Evolutionary conservation across 2,797 vertebrate species (phyloP), one percentile per base, ranked within the genome.

Genomic region (Mareca penelope): DNA sequence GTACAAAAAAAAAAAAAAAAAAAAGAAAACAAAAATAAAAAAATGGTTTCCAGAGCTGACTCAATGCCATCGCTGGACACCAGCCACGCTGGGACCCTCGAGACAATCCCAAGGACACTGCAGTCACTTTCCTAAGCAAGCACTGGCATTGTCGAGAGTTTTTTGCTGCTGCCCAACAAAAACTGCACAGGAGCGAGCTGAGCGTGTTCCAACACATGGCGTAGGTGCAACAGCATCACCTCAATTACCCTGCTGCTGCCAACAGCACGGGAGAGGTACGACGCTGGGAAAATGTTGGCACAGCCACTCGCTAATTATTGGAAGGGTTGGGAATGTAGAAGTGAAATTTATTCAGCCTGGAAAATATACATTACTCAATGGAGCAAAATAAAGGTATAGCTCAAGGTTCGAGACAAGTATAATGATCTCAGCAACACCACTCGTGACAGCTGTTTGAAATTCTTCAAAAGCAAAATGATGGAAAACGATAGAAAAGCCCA

Each of bases 391-490:
- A 69, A 93, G 31, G 40, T 9, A n/a, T 24, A 85, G 23, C 44
- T 79, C 63, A 75, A 78, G 39, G 42, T 44, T 9, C 37, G 42
- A 24, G 60, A 86, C 57, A 57, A 88, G 40, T 14, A 33, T 23
- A 59, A 72, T 33, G 48, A 4, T 26, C 59, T 77, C 35, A 78
- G 57, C 35, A 57, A 2, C 76, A 73, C 2, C 37, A 39, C 46
- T 8, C 29, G 8, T 80, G 64, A 55, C 71, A 91, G 77, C 48
- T 89, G 46, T 46, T 92, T 39, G 75, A 87, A 92, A 85, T 73
- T 86, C 79, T 88, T 85, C 79, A 94, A 86, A 91, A 91, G 59
- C 67, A 79, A 92, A 95, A 94, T 29, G 87, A 88, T 57, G 68
- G 75, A 46, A 70, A 57, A 69, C 55, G 22, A 35, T 28, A 33